These are phyloP conservation scores for Orthonyx spaldingii DNA, from an alignment of 2,113 vertebrate genomes.

Conservation along the genomic window DNA sequence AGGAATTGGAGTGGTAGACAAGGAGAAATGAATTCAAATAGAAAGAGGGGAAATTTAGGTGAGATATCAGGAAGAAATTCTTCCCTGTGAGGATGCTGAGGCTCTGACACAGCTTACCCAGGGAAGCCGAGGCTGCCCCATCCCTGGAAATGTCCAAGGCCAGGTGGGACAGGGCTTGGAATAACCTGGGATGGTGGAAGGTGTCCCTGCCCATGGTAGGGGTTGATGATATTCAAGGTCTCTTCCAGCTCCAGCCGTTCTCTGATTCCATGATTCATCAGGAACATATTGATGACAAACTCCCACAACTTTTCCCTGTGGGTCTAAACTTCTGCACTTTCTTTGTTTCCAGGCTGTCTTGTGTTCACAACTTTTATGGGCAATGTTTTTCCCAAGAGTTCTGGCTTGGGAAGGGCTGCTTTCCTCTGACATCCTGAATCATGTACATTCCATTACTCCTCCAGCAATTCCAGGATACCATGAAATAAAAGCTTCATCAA, in stretches of 20 bases:
- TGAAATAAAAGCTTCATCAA: not conserved
- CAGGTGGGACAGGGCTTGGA: accelerated
- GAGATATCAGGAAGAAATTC: not conserved
- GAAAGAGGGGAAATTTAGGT: not conserved
- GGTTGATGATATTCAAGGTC: not conserved
- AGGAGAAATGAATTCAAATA: not conserved
- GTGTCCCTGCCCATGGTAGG: not conserved
- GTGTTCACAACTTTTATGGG: not conserved
- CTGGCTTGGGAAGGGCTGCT: not conserved
- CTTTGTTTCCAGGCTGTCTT: not conserved
- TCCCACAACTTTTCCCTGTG: not conserved
- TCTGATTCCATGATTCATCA: not conserved
- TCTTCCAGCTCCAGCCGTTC: not conserved
- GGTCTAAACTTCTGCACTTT: not conserved
- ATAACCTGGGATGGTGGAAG: not conserved
- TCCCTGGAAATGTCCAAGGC: not conserved
- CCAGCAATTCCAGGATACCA: not conserved
- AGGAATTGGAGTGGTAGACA: not conserved
- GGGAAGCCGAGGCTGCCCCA: not conserved
- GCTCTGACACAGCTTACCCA: not conserved
- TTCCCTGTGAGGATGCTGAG: not conserved
- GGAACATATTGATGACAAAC: not conserved
- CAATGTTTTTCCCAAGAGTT: not conserved
- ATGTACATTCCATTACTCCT: not conserved
- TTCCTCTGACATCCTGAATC: not conserved